These are phyloP conservation scores for Tragelaphus scriptus DNA, from an alignment of 2,113 vertebrate species.

Conservation along the genomic window DNA sequence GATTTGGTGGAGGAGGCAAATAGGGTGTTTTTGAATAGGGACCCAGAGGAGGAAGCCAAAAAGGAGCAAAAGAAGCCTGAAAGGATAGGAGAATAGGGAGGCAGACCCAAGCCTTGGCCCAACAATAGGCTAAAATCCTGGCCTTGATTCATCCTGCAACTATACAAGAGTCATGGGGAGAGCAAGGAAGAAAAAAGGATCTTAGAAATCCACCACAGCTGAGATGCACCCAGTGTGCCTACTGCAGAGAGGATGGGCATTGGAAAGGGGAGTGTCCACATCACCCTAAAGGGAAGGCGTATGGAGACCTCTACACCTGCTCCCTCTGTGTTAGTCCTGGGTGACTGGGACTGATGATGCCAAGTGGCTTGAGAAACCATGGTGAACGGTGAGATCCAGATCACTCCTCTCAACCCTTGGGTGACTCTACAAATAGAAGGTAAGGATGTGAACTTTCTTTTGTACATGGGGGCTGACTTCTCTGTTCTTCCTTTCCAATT, in stretches of 20 bases:
- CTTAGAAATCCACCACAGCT: background rate
- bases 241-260: accelerated
- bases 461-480: background rate
- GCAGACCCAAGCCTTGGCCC: background rate
- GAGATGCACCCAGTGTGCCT: background rate
- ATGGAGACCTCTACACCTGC: background rate
- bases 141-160: background rate
- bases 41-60: background rate
- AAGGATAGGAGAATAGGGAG: background rate
- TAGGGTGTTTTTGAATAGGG: background rate
- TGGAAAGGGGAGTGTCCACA: background rate
- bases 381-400: background rate
- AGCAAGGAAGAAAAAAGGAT: background rate
- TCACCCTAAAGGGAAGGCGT: background rate
- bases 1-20: background rate
- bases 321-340: background rate
- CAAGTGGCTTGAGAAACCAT: background rate
- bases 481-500: background rate
- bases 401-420: background rate
- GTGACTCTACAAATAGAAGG: background rate
- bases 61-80: background rate
- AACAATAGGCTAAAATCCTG: background rate
- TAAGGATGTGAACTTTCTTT: background rate
- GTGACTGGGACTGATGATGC: background rate
- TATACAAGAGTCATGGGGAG: background rate